A percentile compares a stretch with the other conserved stretches of the same genome.
These are phyloP conservation scores for Chromis chromis DNA, from an alignment of 2,797 vertebrate species.

Conservation along the genomic window DNA sequence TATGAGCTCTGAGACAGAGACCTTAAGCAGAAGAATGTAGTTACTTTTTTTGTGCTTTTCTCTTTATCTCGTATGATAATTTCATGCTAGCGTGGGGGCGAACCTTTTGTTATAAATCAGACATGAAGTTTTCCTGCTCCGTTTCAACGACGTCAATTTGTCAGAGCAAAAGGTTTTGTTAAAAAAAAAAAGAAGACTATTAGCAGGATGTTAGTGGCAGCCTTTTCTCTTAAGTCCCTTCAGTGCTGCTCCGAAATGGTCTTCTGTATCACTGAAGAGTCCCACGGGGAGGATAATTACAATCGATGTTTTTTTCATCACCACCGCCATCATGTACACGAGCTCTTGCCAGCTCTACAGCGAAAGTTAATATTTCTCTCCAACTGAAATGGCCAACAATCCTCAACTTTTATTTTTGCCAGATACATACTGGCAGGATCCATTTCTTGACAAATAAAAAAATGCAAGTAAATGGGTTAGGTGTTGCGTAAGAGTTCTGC, in stretches of 20 bases:
- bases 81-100: conserved; percentile 21
- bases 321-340: conserved; percentile 44
- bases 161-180: conserved; percentile 42
- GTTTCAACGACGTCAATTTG: conserved; percentile 41
- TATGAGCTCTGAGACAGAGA: conserved; percentile 68
- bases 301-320: conserved; percentile 64
- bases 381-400: conserved; percentile 31
- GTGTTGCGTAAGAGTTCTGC: not conserved
- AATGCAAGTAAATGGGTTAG: not conserved
- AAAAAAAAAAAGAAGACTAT: conserved; percentile 28
- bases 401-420: conserved; percentile 31
- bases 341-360: conserved; percentile 22
- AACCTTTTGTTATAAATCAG: conserved; percentile 10
- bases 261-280: conserved; percentile 40
- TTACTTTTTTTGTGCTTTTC: conserved; percentile 50
- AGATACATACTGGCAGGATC: conserved; percentile 26
- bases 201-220: conserved; percentile 49
- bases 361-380: conserved; percentile 53
- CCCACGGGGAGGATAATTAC: conserved; percentile 56
- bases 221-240: conserved; percentile 39
- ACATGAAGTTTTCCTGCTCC: conserved; percentile 37
- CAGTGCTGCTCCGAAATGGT: conserved; percentile 43
- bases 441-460: conserved; percentile 37
- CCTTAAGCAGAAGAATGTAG: conserved; percentile 59
- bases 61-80: conserved; percentile 53